Evolutionary conservation across 2,797 vertebrate genomes (phyloP), one percentile per base, ranked within the genome.

Genomic region (Alosa sapidissima): DNA sequence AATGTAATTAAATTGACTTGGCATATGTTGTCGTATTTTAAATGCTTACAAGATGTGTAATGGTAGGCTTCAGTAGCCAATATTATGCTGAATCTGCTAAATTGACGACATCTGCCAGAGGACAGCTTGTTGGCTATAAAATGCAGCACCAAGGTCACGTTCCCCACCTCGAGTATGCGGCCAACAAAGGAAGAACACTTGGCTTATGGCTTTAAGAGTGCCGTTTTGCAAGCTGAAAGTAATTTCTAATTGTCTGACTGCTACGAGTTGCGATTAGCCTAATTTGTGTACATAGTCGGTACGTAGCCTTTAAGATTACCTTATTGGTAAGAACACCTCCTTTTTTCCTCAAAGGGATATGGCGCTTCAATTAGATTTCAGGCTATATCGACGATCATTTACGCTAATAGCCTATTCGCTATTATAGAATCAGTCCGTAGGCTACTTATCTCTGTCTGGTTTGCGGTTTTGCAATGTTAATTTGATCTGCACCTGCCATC

Each of bases 21-120:
- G 41, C 41, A 41, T 41, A 41, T 41, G 41, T 1, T 28, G 28
- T 28, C 28, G 28, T 28, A 28, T 28, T 19, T 45, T 7, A 41
- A 75, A 41, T 41, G 6, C 16, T 45, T 45, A 75, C 45, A 45
- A 41, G 16, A 8, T 19, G 68, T 16, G 45, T 33, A 45, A 75
- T 19, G 16, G 36, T 47, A 47, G 72, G 5, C 41, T 78, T 24
- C 24, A 62, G 16, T 47, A 78, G 41, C 36, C 19, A 21, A 78
- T 45, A 78, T 78, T 9, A 7, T 47, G 72, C 36, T 78, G 36
- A 19, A 78, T 49, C 81, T 84, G 84, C 82, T 81, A 51, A 85
- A 72, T 86, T 88, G 88, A 89, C 88, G 88, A 89, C 88, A 88
- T 89, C 88, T 88, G 82, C 85, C 83, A 19, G 83, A 48, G 52